Conservation (phyloP, 2,113 vertebrate species). For the Triplophysa tibetana region DNA sequence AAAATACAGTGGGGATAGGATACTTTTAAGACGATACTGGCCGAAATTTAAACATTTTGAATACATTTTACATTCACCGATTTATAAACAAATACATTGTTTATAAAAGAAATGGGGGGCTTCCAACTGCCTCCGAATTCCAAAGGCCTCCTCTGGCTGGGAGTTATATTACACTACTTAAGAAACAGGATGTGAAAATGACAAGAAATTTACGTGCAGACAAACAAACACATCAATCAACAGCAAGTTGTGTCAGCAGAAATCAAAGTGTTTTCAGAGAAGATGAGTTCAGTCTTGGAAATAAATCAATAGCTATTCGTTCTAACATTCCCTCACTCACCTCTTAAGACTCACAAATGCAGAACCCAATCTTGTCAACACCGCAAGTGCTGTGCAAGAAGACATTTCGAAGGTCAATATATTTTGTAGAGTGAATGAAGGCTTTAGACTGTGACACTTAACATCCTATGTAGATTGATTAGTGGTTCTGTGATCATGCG, state of each 20-base stretch:
- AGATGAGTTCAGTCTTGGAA: neutral
- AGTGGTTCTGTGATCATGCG: too few relatives aligned
- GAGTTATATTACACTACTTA: neutral
- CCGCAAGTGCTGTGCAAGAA: neutral
- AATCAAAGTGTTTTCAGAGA: neutral
- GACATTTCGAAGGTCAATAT: neutral
- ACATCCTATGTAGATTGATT: neutral
- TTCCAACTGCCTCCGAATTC: too few relatives aligned
- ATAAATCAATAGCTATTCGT: neutral
- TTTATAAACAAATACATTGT: too few relatives aligned
- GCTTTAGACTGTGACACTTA: neutral
- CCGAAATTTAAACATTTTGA: too few relatives aligned
- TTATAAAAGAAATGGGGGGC: too few relatives aligned
- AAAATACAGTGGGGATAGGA: too few relatives aligned
- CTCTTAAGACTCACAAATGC: neutral
- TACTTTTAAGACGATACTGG: too few relatives aligned
- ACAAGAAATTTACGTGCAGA: slow-evolving; percentile 3
- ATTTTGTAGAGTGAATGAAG: neutral
- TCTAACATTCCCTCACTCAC: neutral
- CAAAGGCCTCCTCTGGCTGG: too few relatives aligned
- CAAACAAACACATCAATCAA: slow-evolving; percentile 5
- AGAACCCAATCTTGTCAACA: neutral
- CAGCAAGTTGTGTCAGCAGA: neutral
- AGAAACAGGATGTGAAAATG: neutral
- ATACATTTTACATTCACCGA: too few relatives aligned